Percentiles rank a stretch among this genome's conserved stretches.
These are phyloP conservation scores for Sebastes glaucus DNA, from an alignment of 2,797 vertebrate genomes.

Conservation along the genomic window DNA sequence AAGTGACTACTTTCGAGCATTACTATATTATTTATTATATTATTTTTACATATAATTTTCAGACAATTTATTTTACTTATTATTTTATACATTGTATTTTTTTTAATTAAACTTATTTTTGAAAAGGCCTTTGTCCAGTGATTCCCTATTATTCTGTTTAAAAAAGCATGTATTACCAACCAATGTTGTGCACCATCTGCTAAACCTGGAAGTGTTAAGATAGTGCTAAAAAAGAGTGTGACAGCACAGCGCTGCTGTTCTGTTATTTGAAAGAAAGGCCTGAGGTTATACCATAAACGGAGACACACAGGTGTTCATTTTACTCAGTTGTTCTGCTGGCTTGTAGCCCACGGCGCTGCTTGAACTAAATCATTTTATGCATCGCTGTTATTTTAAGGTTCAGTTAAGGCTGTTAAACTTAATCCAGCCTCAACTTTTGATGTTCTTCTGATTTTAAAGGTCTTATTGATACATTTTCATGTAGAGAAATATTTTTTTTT, in stretches of 20 bases:
- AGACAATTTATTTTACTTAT: too few species aligned
- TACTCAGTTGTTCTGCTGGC: neutral
- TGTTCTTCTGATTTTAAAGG: neutral
- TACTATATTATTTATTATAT: too few species aligned
- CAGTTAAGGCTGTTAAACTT: neutral
- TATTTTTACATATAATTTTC: too few species aligned
- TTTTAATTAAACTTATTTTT: too few species aligned
- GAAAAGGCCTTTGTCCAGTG: too few species aligned
- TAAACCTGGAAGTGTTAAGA: neutral
- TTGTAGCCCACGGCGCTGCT: neutral
- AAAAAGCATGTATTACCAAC: neutral
- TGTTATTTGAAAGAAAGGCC: conserved; percentile 22
- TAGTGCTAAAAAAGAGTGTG: neutral
- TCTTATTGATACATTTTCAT: too few species aligned
- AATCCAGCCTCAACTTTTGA: neutral
- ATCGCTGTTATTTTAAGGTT: neutral
- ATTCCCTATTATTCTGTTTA: neutral
- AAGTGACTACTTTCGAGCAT: neutral
- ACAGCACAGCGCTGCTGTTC: neutral
- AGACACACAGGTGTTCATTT: conserved; percentile 22
- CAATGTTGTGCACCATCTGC: neutral
- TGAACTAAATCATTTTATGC: conserved; percentile 10
- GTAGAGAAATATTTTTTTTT: too few species aligned
- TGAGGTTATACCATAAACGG: conserved; percentile 13
- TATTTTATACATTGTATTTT: too few species aligned